Conservation (phyloP, 1,140 invertebrate species). For the Platorchestia sp. region DNA sequence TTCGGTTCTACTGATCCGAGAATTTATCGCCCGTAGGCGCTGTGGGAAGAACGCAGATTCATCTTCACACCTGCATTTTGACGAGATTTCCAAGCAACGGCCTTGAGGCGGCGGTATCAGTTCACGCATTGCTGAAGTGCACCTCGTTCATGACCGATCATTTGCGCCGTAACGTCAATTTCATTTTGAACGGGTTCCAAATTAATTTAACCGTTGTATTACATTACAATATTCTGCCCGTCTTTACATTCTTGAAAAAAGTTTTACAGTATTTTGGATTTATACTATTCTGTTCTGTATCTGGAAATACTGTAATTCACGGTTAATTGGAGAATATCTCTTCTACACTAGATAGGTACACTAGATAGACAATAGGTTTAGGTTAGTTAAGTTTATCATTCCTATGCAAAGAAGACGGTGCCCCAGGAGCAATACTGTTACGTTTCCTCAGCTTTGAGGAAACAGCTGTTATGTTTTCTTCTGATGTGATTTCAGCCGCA, state of each 20-base stretch:
- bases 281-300: neutral
- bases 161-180: neutral
- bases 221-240: too few relatives aligned
- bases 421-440: too few relatives aligned
- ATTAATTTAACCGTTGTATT: neutral
- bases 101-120: neutral
- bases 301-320: too few relatives aligned
- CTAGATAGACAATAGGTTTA: too few relatives aligned
- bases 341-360: too few relatives aligned
- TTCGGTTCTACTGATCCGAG: neutral
- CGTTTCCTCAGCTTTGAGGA: too few relatives aligned
- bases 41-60: neutral
- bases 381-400: too few relatives aligned
- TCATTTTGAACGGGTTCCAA: neutral
- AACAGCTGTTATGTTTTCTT: too few relatives aligned
- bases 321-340: too few relatives aligned
- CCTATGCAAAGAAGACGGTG: too few relatives aligned
- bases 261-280: neutral
- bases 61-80: conserved; percentile 28
- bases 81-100: neutral
- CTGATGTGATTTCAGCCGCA: too few relatives aligned
- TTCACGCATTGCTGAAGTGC: neutral
- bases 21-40: neutral
- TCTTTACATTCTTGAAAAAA: neutral
- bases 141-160: neutral